Evolutionary conservation across 1,140 invertebrate genomes (phyloP), one percentile per base, ranked within the genome.

Genomic region (Drosophila pseudoananassae): DNA sequence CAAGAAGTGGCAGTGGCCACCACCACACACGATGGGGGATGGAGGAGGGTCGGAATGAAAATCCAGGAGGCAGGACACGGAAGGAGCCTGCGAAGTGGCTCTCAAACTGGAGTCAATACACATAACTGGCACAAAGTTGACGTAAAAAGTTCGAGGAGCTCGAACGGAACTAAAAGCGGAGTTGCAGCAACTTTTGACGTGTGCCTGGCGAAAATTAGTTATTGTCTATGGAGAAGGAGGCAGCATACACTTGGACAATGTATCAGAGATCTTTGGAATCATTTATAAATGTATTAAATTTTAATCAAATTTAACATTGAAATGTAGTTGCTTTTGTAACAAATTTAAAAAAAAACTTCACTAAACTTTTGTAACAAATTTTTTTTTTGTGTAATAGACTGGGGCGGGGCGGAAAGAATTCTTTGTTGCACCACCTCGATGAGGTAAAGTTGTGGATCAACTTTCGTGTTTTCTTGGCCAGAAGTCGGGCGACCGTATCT

Each of bases 191-290:
- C 54, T 76, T 36, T 75, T 52, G 36, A 60, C 54, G 50, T 66
- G 61, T 76, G 73, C 51, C 17, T 52, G 33, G 72, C 45, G 72
- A 68, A 76, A 76, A 76, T 76, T 76, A 76, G 72, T 68, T 69
- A 76, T 76, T 76, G 45, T 76, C 55, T 68, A 43, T 29, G 52
- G 31, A 55, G 15, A 33, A 45, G 15, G 20, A 23, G 23, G 49
- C 55, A 27, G 53, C 6, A 64, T 52, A 58, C 43, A 46, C 43
- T 46, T 6, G 7, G 9, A 23, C 23, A 46, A 46, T 46, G 6
- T 23, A 20, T 43, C 5, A 17, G 6, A 43, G 2, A 15, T 31
- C 1, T 7, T 6, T 27, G 1, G 5, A 27, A 27, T 27, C 6
- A 27, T 27, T 27, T 27, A 27, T 27, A 7, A 20, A 20, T 20